Evolutionary conservation across 1,140 invertebrate species (phyloP).

Genomic region (Ganaspis sp.): DNA sequence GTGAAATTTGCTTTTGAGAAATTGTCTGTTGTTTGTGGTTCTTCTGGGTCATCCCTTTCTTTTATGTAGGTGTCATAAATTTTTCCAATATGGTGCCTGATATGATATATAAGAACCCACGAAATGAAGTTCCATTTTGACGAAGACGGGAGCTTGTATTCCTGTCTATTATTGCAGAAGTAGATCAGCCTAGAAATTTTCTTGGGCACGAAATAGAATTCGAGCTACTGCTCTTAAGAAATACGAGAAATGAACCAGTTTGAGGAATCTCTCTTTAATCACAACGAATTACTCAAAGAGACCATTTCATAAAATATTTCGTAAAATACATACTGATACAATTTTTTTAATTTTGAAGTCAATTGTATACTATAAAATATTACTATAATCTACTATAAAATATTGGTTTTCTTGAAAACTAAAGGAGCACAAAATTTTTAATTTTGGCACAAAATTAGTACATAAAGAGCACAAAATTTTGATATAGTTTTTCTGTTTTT

Average conservation of each 20-base stretch:
- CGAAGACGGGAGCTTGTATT: background rate
- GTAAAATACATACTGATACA: too few relatives aligned
- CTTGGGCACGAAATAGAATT: conserved; percentile 7
- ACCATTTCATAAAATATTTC: background rate
- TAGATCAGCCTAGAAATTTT: conserved; percentile 11
- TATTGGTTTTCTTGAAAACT: too few relatives aligned
- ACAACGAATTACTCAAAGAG: too few relatives aligned
- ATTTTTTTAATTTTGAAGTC: too few relatives aligned
- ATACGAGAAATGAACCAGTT: background rate
- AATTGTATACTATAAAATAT: too few relatives aligned
- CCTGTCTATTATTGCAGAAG: conserved; percentile 16
- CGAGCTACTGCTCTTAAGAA: conserved; percentile 6
- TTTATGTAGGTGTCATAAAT: conserved; percentile 4
- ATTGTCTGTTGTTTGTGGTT: background rate
- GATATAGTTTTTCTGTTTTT: too few relatives aligned
- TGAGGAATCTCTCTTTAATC: too few relatives aligned
- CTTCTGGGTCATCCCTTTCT: background rate
- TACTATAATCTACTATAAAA: too few relatives aligned
- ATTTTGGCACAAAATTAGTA: too few relatives aligned
- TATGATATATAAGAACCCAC: background rate
- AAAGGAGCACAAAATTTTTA: too few relatives aligned
- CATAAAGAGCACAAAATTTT: too few relatives aligned
- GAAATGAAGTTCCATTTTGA: conserved; percentile 16
- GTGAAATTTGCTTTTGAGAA: background rate
- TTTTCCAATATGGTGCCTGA: conserved; percentile 16